phyloP scores from a whole-genome alignment of 1,140 invertebrate species.

The Pogonus chalceus region DNA sequence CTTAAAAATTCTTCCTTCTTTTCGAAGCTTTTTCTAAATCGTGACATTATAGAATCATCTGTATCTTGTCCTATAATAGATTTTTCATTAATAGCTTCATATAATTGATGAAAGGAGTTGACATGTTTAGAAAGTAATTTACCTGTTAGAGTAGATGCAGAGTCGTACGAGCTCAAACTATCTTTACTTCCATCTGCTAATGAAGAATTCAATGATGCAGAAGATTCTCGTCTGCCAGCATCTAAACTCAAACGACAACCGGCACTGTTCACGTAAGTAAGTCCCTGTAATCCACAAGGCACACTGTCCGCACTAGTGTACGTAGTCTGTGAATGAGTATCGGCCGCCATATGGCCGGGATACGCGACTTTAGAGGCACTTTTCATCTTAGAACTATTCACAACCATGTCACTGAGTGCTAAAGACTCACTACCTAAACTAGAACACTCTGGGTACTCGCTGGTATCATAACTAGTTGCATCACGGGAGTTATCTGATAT shows the following conservation, averaged over 20 bases:
- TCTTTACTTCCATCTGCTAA: slow-evolving; percentile 49
- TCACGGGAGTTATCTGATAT: slow-evolving; percentile 33
- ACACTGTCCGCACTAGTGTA: neutral
- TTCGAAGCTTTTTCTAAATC: slow-evolving; percentile 70
- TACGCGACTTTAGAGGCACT: slow-evolving; percentile 22
- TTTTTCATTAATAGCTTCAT: neutral
- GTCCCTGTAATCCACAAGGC: slow-evolving; percentile 8
- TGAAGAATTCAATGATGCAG: slow-evolving; percentile 44
- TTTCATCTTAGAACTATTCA: slow-evolving; percentile 12
- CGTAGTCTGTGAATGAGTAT: neutral
- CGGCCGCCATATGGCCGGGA: neutral
- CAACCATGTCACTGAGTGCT: slow-evolving; percentile 3
- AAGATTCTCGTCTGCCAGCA: slow-evolving; percentile 44
- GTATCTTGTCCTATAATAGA: slow-evolving; percentile 41
- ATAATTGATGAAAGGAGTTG: neutral
- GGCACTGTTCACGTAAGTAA: slow-evolving; percentile 24
- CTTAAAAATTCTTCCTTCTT: slow-evolving; percentile 80
- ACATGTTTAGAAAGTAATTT: neutral
- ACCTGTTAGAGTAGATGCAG: slow-evolving; percentile 48
- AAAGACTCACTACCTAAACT: slow-evolving; percentile 14
- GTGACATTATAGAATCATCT: slow-evolving; percentile 55
- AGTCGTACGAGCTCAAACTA: slow-evolving; percentile 52
- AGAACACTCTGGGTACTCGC: slow-evolving; percentile 19
- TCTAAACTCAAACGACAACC: slow-evolving; percentile 37
- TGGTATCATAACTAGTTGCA: slow-evolving; percentile 31